Evolutionary conservation across 2,888 invertebrate species (phyloP), one percentile per base, ranked within the genome.

Genomic region (Pristionchus fissidentatus): DNA sequence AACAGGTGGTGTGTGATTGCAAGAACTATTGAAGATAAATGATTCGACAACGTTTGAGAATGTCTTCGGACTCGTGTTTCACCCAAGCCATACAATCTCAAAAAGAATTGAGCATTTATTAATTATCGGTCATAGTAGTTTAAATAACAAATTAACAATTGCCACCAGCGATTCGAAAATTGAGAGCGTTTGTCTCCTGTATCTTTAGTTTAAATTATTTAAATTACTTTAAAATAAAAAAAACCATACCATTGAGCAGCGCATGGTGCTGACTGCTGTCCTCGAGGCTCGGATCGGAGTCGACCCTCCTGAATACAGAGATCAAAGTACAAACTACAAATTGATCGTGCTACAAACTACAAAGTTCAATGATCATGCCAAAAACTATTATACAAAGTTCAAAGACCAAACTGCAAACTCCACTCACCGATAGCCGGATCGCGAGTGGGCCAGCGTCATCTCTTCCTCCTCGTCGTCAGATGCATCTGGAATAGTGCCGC

Each of bases 341-440:
- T 29, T 13, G 55, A 57, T 57, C 29, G 57, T 22, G n/a, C 52
- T 52, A 3, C 52, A 13, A 3, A n/a, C 52, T 8, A n/a, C 4
- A 13, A 52, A 52, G 15, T 5, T 52, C 52, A 13, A 52, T 15
- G 19, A 62, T 4, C 62, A n/a, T 3, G 26, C 55, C 55, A 55
- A 2, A 10, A 55, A 5, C 22, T 1, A 55, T 55, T 55, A 1
- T n/a, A 22, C 13, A 55, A 55, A 55, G 2, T 19, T 3, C 66
- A 70, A 70, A 43, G 70, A 70, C 43, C 41, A 57, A 43, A 78
- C 82, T 78, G 84, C 85, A 19, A 83, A 86, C 38, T 84, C 83
- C 38, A 83, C 86, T 62, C 83, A 26, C 70, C 84, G 84, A 46
- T 86, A 86, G 26, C 84, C 84, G 49, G 79, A 79, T 57, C 79